Conservation (phyloP, 2,888 invertebrate genomes). For the Drosophila ochracea region DNA sequence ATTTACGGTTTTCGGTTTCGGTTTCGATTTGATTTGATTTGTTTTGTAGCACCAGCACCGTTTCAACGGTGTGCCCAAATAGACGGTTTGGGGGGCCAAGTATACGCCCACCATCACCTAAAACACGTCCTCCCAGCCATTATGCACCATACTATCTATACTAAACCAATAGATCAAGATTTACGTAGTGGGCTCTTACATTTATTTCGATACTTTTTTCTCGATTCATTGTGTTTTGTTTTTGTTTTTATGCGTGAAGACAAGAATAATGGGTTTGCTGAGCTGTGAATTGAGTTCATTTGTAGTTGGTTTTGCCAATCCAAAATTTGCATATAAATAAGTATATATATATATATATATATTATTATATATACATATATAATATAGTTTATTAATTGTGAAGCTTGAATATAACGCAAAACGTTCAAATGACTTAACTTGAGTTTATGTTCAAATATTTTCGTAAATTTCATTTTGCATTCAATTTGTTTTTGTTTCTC, state of each 20-base stretch:
- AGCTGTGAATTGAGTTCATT: constrained; percentile 37
- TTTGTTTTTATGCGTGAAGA: constrained; percentile 1
- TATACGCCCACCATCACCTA: constrained; percentile 3
- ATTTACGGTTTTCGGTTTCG: constrained; percentile 60
- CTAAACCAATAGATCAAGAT: constrained; percentile 18
- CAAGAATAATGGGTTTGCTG: constrained; percentile 10
- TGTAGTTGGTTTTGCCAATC: constrained; percentile 27
- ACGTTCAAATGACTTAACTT: constrained; percentile 3
- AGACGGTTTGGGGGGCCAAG: constrained; percentile 9
- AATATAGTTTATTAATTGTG: constrained; percentile 20
- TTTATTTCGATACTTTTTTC: not conserved
- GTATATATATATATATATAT: not conserved
- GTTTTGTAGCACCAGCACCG: constrained; percentile 51
- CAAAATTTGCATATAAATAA: not conserved
- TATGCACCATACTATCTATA: constrained; percentile 35
- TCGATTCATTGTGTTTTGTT: not conserved
- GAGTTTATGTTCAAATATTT: constrained; percentile 4
- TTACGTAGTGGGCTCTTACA: constrained; percentile 13
- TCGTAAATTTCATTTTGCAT: constrained; percentile 5
- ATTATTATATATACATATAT: not conserved
- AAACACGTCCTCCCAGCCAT: constrained; percentile 23
- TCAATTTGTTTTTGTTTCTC: constrained; percentile 7
- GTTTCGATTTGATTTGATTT: constrained; percentile 59
- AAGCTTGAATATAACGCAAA: constrained; percentile 25
- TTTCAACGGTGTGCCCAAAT: constrained; percentile 16